These are phyloP conservation scores for Cryptoblepharus egeriae DNA, from an alignment of 2,797 vertebrate genomes.

Conservation along the genomic window DNA sequence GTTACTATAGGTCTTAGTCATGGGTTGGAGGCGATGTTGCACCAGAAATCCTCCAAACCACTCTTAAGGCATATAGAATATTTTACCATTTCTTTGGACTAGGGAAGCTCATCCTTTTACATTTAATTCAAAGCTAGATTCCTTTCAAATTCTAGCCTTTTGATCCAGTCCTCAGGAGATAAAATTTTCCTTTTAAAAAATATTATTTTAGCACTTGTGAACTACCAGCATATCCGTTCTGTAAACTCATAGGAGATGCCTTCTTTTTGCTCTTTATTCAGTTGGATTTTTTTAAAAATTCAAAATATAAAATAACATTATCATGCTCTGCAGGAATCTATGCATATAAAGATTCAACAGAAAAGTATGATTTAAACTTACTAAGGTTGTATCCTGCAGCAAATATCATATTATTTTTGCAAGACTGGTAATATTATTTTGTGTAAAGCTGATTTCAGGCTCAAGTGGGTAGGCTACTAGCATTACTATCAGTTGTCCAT, in stretches of 20 bases:
- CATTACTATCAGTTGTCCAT: not conserved
- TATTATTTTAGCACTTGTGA: too few species aligned
- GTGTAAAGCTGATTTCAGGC: conserved; percentile 2
- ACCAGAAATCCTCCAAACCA: not conserved
- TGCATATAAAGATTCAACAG: not conserved
- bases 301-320: not conserved
- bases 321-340: not conserved
- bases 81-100: not conserved
- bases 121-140: too few species aligned
- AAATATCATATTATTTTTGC: not conserved
- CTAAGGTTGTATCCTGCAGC: not conserved
- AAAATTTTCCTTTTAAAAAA: too few species aligned
- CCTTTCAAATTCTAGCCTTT: too few species aligned
- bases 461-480: not conserved
- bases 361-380: not conserved
- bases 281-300: not conserved
- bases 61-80: not conserved
- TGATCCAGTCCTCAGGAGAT: too few species aligned
- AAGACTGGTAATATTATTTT: not conserved
- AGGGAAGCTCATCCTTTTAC: too few species aligned
- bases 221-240: too few species aligned
- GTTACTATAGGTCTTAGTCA: not conserved
- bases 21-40: not conserved
- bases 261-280: not conserved
- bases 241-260: not conserved